Evolutionary conservation across 2,797 vertebrate genomes (phyloP), one percentile per base, ranked within the genome.

Genomic region (Diplodus puntazzo): DNA sequence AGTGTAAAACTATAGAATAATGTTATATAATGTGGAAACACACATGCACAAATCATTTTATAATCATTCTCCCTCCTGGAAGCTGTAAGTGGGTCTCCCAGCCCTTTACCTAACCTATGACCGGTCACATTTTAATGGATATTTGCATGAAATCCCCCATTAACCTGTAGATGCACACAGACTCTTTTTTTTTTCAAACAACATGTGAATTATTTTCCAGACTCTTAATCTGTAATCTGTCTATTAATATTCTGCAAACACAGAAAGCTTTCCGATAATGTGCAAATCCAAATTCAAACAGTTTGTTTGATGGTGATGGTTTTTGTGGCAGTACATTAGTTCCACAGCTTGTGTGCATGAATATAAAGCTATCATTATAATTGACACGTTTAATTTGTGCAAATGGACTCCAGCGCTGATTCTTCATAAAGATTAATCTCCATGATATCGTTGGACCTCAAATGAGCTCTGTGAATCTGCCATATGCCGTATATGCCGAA

Each of bases 61-160:
- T 45, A 46, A 73, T 62, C 23, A 62, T 48, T 69, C 20, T 49
- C 8, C 30, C 42, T 61, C n/a, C 34, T 69, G 9, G 39, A 34
- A 69, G 21, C 5, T 69, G 14, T 46, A 48, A 50, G 2, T 57
- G 20, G 39, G 61, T 86, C 65, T 77, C 50, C 42, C 18, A 61
- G 23, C 42, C 43, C 53, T 77, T 72, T 25, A 48, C 23, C 62
- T 60, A 61, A 75, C 69, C 70, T 54, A 34, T 53, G 62, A 59
- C 60, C 74, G 54, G 45, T 77, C 18, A 57, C 46, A 62, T 78
- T 78, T 79, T 84, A 60, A 84, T 69, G 27, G 50, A 39, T 69
- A 80, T 86, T 79, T 72, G 55, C 58, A 69, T 20, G 43, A 82
- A 91, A 91, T 89, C 84, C 83, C 70, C 53, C 59, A 80, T 83